A percentile compares a stretch with the other conserved stretches of the same genome.
Evolutionary conservation across 2,113 vertebrate genomes (phyloP).

Genomic region (Falco punctatus): DNA sequence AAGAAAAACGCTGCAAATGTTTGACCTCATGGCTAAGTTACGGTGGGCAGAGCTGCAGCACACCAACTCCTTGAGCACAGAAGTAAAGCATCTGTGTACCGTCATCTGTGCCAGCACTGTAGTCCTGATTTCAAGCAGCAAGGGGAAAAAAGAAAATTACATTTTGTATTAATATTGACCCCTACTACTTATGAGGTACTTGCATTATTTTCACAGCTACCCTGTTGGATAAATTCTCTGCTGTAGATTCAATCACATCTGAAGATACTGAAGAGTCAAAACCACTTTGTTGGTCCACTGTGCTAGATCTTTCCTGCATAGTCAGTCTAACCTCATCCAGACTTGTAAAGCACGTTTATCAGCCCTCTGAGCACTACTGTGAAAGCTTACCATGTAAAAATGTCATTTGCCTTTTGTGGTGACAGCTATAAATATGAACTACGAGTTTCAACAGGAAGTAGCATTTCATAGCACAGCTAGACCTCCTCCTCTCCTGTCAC

Average conservation of each 20-base stretch:
- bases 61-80: background rate
- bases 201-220: background rate
- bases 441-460: background rate
- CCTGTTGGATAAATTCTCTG: background rate
- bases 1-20: background rate
- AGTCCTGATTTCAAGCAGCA: background rate
- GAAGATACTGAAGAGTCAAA: background rate
- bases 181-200: background rate
- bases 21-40: background rate
- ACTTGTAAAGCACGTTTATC: background rate
- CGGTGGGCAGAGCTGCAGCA: background rate
- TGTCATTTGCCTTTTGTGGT: background rate
- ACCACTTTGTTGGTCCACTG: background rate
- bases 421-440: slow-evolving; percentile 9
- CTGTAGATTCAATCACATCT: background rate
- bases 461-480: background rate
- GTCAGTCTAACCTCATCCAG: background rate
- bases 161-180: background rate
- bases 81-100: background rate
- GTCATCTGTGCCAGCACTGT: background rate
- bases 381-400: slow-evolving; percentile 9
- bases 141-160: background rate
- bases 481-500: background rate
- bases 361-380: background rate
- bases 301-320: background rate